Conservation (phyloP, 2,888 invertebrate genomes). For the Acleris sparsana region DNA sequence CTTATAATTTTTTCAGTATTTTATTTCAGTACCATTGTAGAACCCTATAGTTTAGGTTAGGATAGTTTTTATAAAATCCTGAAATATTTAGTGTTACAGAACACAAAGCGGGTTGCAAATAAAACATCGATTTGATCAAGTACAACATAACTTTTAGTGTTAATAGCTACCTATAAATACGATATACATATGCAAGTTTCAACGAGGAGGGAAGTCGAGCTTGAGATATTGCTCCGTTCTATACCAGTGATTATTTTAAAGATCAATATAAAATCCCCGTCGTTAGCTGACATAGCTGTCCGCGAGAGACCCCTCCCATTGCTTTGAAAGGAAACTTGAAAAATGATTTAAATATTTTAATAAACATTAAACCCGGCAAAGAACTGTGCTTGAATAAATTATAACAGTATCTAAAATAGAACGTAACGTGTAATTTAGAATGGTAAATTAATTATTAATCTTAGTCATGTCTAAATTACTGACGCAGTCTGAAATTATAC, state of each 20-base stretch:
- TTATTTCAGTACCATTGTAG: no score
- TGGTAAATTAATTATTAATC: neutral
- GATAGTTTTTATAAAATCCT: no score
- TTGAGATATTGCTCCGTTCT: neutral
- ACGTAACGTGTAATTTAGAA: neutral
- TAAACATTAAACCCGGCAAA: slow-evolving; percentile 14
- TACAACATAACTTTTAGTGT: no score
- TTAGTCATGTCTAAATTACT: neutral
- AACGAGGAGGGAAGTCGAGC: neutral
- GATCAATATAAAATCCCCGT: slow-evolving; percentile 10
- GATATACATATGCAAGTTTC: no score
- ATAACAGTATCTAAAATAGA: slow-evolving; percentile 3
- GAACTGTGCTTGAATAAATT: slow-evolving; percentile 18
- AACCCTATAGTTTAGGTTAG: no score
- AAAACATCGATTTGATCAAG: no score
- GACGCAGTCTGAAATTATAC: neutral
- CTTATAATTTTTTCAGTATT: no score
- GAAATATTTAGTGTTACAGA: no score
- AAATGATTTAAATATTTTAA: slow-evolving; percentile 20
- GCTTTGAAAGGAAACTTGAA: slow-evolving; percentile 24
- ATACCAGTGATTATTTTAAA: slow-evolving; percentile 1
- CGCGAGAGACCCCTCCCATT: slow-evolving; percentile 10
- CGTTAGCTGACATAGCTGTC: slow-evolving; percentile 7
- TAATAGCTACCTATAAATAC: no score
- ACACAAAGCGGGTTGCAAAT: no score